A percentile compares a stretch with the other conserved stretches of the same genome.
These are phyloP conservation scores for Ormyrus pomaceus DNA, from an alignment of 2,888 invertebrate species.

Conservation along the genomic window DNA sequence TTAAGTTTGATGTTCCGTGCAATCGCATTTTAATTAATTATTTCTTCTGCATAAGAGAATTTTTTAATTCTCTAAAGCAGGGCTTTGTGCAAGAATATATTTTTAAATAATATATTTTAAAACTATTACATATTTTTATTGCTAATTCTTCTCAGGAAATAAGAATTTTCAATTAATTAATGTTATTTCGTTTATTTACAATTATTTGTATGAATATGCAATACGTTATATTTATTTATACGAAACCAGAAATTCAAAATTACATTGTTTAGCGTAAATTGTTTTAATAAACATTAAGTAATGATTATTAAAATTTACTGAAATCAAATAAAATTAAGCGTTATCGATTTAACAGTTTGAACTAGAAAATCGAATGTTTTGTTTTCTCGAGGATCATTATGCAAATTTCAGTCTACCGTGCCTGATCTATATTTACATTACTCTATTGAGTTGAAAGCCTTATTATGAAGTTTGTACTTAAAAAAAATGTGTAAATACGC, in stretches of 20 bases:
- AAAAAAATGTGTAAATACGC: neutral
- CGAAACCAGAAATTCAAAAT: too few species aligned
- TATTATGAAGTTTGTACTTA: slow-evolving; percentile 18
- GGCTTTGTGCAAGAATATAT: neutral
- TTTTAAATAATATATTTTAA: neutral
- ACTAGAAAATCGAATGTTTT: slow-evolving; percentile 1
- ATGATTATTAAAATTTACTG: too few species aligned
- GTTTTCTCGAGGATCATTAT: neutral
- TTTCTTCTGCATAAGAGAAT: neutral
- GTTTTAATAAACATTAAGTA: too few species aligned
- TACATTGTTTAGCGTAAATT: too few species aligned
- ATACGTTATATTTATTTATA: too few species aligned
- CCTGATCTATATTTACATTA: slow-evolving; percentile 1
- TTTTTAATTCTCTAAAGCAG: too few species aligned
- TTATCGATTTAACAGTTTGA: neutral
- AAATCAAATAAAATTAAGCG: too few species aligned
- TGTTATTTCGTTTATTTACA: neutral
- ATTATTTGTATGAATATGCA: too few species aligned
- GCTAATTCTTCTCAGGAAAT: neutral
- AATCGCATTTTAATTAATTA: neutral
- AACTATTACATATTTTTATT: too few species aligned
- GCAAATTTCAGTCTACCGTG: neutral
- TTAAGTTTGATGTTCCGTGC: slow-evolving; percentile 3
- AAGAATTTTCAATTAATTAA: neutral
- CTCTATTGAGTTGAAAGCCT: neutral